These are phyloP conservation scores for Crenichthys baileyi DNA, from an alignment of 2,797 vertebrate species.

Conservation along the genomic window DNA sequence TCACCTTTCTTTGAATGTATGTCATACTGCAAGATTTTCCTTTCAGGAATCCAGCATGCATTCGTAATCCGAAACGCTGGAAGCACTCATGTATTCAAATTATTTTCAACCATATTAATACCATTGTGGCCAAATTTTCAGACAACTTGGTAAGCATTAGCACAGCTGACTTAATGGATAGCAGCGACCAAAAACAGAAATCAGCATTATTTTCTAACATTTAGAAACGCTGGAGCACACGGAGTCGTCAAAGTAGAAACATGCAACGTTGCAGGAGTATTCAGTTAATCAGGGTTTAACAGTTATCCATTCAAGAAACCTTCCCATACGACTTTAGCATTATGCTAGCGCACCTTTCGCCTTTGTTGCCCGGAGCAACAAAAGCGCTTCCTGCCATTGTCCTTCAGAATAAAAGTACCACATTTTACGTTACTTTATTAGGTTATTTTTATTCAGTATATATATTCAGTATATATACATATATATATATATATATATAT, in stretches of 20 bases:
- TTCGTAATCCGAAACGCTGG: slow-evolving; percentile 3
- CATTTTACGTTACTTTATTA: not conserved
- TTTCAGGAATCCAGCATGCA: slow-evolving; percentile 1
- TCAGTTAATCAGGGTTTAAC: not conserved
- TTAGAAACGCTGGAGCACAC: not conserved
- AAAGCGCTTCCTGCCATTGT: slow-evolving; percentile 8
- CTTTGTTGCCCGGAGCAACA: slow-evolving; percentile 6
- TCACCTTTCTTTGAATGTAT: slow-evolving; percentile 40
- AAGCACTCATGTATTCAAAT: slow-evolving; percentile 1
- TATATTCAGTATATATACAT: too few species aligned
- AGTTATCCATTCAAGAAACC: not conserved
- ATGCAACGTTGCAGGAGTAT: not conserved
- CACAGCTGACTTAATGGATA: slow-evolving; percentile 5
- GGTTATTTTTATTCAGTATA: not conserved
- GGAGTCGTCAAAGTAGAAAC: not conserved
- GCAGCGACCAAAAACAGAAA: slow-evolving; percentile 13
- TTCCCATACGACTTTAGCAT: slow-evolving; percentile 5
- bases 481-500: too few species aligned
- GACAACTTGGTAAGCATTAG: slow-evolving; percentile 24
- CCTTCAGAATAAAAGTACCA: slow-evolving; percentile 49
- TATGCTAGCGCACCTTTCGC: slow-evolving; percentile 1
- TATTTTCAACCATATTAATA: slow-evolving; percentile 1
- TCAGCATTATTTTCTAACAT: slow-evolving; percentile 3
- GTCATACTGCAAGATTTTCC: not conserved
- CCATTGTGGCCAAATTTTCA: slow-evolving; percentile 29